Conservation (phyloP, 2,113 vertebrate genomes). For the Dryoscopus gambensis region DNA sequence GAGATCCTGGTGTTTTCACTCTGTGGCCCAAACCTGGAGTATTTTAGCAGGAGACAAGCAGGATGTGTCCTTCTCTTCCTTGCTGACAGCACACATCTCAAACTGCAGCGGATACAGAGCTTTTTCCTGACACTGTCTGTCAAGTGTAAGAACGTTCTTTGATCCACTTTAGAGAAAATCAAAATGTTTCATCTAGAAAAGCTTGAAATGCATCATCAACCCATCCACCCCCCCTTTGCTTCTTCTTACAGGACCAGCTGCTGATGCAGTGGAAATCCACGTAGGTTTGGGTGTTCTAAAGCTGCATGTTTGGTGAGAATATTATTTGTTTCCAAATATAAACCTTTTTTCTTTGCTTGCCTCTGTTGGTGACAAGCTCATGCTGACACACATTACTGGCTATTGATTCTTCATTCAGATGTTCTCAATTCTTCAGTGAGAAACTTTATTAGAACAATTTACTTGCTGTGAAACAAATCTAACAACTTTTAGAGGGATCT, state of each 20-base stretch:
- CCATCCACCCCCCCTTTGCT: background rate
- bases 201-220: background rate
- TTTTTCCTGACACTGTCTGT: background rate
- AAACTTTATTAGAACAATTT: background rate
- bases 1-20: background rate
- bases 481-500: background rate
- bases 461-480: background rate
- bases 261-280: background rate
- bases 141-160: background rate
- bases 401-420: background rate
- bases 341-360: background rate
- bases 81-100: background rate
- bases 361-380: background rate
- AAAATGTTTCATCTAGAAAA: slow-evolving; percentile 8
- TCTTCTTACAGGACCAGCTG: background rate
- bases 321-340: background rate
- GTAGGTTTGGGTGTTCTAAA: background rate
- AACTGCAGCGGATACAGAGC: background rate
- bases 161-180: background rate
- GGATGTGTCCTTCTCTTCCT: background rate
- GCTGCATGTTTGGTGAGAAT: background rate
- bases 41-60: background rate
- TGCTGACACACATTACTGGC: background rate
- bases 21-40: background rate
- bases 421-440: background rate